Evolutionary conservation across 2,797 vertebrate species (phyloP).

Genomic region (Luscinia megarhynchos): DNA sequence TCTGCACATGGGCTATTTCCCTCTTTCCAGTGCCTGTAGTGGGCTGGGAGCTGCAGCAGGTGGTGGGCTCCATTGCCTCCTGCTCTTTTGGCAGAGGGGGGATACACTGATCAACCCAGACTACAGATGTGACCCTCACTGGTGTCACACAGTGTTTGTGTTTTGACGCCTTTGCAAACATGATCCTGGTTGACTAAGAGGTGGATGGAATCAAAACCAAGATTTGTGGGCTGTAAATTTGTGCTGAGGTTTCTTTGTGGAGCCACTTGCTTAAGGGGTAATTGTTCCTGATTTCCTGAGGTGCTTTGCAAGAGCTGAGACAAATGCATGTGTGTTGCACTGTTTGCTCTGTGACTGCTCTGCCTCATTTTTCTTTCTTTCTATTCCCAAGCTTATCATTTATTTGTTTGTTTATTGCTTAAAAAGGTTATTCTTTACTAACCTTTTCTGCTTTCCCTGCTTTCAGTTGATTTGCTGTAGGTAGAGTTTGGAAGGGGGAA

Average conservation of each 20-base stretch:
- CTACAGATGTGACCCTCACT: background rate
- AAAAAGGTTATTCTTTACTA: conserved; percentile 35
- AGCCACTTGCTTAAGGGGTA: background rate
- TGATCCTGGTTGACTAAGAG: background rate
- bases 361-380: conserved; percentile 8
- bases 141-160: background rate
- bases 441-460: conserved; percentile 46
- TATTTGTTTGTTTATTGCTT: conserved; percentile 36
- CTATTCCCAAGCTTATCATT: background rate
- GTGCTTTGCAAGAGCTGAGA: conserved; percentile 56
- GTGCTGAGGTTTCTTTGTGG: background rate
- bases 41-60: background rate
- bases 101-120: background rate
- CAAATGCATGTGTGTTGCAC: conserved; percentile 43
- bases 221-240: background rate
- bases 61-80: background rate
- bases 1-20: background rate
- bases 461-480: conserved; percentile 25
- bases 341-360: conserved; percentile 46
- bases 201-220: background rate
- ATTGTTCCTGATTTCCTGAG: background rate
- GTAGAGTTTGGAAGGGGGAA: conserved; percentile 15
- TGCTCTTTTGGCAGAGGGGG: background rate
- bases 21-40: background rate
- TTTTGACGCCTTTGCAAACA: background rate